phyloP scores from a whole-genome alignment of 1,140 invertebrate genomes.

The Solenopsis invicta region DNA sequence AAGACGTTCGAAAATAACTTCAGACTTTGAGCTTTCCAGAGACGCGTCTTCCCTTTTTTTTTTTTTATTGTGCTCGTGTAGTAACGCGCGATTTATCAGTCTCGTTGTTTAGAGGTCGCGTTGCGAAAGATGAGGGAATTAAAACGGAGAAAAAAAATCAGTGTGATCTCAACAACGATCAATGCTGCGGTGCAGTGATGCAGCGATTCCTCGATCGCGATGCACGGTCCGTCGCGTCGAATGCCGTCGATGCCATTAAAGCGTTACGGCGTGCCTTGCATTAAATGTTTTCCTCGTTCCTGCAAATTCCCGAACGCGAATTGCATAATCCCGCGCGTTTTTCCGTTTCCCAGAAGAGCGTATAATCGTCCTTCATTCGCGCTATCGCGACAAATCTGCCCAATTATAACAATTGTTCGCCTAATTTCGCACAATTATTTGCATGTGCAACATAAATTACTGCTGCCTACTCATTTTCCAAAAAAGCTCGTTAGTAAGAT shows the following conservation, averaged over 20 bases:
- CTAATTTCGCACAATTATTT: slow-evolving; percentile 43
- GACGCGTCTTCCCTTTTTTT: background rate
- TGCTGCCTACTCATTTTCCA: background rate
- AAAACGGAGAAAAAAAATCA: slow-evolving; percentile 24
- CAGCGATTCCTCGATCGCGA: slow-evolving; percentile 25
- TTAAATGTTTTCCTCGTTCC: slow-evolving; percentile 50
- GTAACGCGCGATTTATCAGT: slow-evolving; percentile 11
- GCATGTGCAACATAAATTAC: background rate
- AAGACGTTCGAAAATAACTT: background rate
- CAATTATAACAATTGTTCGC: background rate
- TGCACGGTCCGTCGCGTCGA: background rate
- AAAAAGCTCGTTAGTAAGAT: background rate
- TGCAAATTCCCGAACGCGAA: slow-evolving; percentile 16
- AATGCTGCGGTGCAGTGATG: slow-evolving; percentile 8
- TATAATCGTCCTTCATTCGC: slow-evolving; percentile 23
- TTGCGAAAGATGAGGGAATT: slow-evolving; percentile 40
- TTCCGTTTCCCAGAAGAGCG: slow-evolving; percentile 58
- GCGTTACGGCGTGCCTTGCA: slow-evolving; percentile 25
- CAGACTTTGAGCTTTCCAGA: background rate
- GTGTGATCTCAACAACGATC: slow-evolving; percentile 35
- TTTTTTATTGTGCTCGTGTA: background rate
- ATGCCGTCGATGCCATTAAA: slow-evolving; percentile 36
- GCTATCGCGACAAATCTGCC: background rate
- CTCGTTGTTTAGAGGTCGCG: slow-evolving; percentile 13
- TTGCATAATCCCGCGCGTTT: slow-evolving; percentile 44